Evolutionary conservation across 2,113 vertebrate genomes (phyloP).

Genomic region (Anthoscopus minutus): DNA sequence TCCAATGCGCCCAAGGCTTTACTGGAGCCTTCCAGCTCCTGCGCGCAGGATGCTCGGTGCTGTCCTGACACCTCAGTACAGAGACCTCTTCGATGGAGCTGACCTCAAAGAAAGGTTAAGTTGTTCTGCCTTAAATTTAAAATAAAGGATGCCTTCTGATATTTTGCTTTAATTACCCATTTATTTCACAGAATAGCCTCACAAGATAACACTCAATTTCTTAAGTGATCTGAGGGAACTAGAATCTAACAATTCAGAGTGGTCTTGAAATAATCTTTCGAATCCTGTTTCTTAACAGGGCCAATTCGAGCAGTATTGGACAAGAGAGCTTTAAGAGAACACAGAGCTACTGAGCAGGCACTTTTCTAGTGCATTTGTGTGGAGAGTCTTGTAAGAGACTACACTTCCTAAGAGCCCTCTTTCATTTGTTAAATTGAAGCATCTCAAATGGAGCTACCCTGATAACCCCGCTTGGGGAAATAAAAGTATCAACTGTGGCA

Average conservation of each 20-base stretch:
- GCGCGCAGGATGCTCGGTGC: background rate
- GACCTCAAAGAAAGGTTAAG: background rate
- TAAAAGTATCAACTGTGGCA: background rate
- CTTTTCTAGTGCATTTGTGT: background rate
- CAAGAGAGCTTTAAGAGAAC: background rate
- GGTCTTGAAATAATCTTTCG: background rate
- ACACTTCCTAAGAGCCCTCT: background rate
- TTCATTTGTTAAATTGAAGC: background rate
- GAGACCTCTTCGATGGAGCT: background rate
- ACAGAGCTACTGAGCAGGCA: background rate
- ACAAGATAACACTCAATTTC: background rate
- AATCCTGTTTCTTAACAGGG: background rate
- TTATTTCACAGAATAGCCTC: background rate
- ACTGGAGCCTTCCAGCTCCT: background rate
- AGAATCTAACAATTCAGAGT: background rate
- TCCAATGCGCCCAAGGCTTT: background rate
- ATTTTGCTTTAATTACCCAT: conserved; percentile 9
- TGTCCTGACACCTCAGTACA: rapidly evolving
- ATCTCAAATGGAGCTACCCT: background rate
- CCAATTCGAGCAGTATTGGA: background rate
- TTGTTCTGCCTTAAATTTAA: background rate
- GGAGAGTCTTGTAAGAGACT: background rate
- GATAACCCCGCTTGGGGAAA: background rate
- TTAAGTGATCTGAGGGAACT: background rate
- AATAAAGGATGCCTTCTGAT: background rate